Evolutionary conservation across 2,888 invertebrate genomes (phyloP), one percentile per base, ranked within the genome.

Genomic region (Mycalesis mineus): DNA sequence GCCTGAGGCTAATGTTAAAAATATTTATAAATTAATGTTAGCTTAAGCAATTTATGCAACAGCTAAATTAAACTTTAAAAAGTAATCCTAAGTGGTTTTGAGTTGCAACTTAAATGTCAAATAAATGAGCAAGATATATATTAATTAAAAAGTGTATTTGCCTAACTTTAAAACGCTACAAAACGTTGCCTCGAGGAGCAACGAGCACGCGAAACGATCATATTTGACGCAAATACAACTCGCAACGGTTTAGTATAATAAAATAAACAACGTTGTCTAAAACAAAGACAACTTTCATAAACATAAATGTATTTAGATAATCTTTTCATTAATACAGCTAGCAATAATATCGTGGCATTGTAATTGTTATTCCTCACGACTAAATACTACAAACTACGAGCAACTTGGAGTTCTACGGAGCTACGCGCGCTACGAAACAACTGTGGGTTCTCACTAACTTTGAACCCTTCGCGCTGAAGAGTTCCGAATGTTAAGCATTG

Each of bases 381-480:
- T 45, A 22, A 53, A 37, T 31, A n/a, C 49, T 41, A 50, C 48
- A 15, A 54, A 40, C 36, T 45, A 45, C 29, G 51, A n/a, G n/a
- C n/a, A n/a, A n/a, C n/a, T 55, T 55, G 52, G 15, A 57, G 44
- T 29, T 65, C 71, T 71, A 68, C 68, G 63, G 29, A 48, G 65
- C 73, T 77, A 75, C 74, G 71, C 42, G 39, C 60, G 67, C 75
- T 75, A 77, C 73, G 72, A 58, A 57, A 52, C 41, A 45, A 52
- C 13, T 44, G 14, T 45, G 15, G 3, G 42, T 11, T 49, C 39
- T 39, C 49, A 49, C 22, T 29, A 37, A 49, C 49, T 49, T 49
- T 39, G 9, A 13, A 13, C 37, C 49, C 28, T 49, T 36, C n/a
- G 11, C 14, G 49, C 37, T 28, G 28, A 33, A 49, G 37, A 28